A percentile compares a stretch with the other conserved stretches of the same genome.
Conservation (phyloP, 2,113 vertebrate genomes). For the Plecturocebus donacophilus region DNA sequence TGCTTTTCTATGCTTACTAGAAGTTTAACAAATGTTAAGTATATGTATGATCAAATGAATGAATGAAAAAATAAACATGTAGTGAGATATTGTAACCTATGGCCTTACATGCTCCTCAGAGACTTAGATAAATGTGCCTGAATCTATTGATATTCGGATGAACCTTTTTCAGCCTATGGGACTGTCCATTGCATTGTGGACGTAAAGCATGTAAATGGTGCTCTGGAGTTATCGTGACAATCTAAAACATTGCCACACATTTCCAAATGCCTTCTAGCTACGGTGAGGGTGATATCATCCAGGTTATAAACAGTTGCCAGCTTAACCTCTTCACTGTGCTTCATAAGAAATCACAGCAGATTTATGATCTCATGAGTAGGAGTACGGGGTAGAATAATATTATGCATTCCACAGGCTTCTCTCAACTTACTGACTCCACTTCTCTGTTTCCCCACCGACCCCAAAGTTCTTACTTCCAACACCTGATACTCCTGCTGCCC, state of each 20-base stretch:
- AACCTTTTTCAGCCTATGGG: background rate
- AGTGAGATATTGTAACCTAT: background rate
- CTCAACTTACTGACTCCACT: background rate
- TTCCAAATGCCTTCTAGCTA: background rate
- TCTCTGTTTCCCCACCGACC: fast-evolving
- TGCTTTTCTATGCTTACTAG: background rate
- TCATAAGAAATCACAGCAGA: background rate
- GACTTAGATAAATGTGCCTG: background rate
- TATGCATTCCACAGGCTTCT: background rate
- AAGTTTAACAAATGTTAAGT: background rate
- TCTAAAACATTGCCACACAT: background rate
- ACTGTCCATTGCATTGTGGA: background rate
- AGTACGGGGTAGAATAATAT: background rate
- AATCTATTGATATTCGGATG: background rate
- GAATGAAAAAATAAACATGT: background rate
- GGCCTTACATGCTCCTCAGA: background rate
- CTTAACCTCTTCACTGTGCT: background rate
- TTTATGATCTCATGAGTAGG: no score
- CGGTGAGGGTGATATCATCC: background rate
- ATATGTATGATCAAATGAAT: background rate
- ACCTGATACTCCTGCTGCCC: background rate
- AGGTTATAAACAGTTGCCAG: background rate
- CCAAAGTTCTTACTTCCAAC: background rate
- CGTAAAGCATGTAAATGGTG: background rate
- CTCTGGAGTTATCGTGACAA: background rate